These are phyloP conservation scores for Phymanthus crucifer DNA, from an alignment of 92 coral and sea anemone genomes.

Conservation along the genomic window DNA sequence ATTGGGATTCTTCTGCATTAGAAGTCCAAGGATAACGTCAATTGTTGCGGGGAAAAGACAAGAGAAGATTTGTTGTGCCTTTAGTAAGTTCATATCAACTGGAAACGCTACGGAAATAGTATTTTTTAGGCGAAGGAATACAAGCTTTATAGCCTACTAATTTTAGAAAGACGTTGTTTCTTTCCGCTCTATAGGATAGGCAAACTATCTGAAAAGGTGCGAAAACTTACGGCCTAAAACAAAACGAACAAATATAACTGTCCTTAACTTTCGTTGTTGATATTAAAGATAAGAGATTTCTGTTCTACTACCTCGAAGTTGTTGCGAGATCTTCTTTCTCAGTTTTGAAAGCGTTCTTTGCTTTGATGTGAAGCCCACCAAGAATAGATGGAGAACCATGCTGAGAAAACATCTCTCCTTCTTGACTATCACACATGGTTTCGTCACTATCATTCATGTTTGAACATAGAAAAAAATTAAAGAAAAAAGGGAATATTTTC, in stretches of 20 bases:
- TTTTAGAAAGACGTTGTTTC: too few species aligned
- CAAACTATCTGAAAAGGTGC: too few species aligned
- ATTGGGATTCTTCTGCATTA: not conserved
- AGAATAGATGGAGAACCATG: constrained; percentile 43
- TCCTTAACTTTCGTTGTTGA: not conserved
- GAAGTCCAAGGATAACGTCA: not conserved
- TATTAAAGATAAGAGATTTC: not conserved
- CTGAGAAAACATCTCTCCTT: not conserved
- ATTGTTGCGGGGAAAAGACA: not conserved
- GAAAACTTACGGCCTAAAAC: too few species aligned
- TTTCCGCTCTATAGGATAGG: too few species aligned
- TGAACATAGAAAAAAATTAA: not conserved
- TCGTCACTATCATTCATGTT: constrained; percentile 43
- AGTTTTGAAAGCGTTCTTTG: not conserved
- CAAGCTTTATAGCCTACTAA: too few species aligned
- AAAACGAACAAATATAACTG: too few species aligned
- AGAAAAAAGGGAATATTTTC: not conserved
- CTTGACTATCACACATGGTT: constrained; percentile 13
- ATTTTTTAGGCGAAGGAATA: too few species aligned
- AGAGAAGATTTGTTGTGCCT: not conserved
- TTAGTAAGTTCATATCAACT: too few species aligned
- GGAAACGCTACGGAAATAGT: too few species aligned
- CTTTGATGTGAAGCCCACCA: not conserved
- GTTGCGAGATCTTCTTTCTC: not conserved
- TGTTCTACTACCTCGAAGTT: not conserved